These are phyloP conservation scores for Syrmaticus mikado DNA, from an alignment of 2,113 vertebrate species.

Conservation along the genomic window DNA sequence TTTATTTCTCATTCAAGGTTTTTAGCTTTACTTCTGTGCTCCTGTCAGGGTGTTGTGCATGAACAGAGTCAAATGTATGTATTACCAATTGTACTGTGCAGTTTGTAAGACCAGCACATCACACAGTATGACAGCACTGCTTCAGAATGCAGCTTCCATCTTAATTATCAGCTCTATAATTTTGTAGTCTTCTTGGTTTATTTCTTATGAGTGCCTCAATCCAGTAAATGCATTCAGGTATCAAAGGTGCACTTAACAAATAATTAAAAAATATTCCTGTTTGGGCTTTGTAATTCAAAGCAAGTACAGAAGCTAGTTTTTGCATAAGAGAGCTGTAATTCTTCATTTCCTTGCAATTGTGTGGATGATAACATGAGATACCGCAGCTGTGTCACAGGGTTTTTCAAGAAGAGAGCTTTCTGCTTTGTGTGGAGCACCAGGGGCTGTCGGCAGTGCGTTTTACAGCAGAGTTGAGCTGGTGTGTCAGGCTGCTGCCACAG, in stretches of 20 bases:
- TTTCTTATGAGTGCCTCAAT: background rate
- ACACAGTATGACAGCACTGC: background rate
- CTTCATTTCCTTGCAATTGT: background rate
- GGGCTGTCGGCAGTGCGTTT: background rate
- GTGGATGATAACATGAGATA: background rate
- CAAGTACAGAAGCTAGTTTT: background rate
- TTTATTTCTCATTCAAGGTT: background rate
- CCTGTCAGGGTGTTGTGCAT: background rate
- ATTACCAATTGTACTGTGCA: background rate
- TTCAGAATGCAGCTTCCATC: background rate
- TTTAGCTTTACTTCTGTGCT: background rate
- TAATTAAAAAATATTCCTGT: constrained; percentile 14
- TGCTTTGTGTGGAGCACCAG: background rate
- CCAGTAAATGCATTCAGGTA: background rate
- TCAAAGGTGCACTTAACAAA: background rate
- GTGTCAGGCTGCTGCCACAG: background rate
- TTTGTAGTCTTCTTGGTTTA: background rate
- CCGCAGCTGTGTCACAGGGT: background rate
- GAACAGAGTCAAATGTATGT: background rate
- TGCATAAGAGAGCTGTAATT: background rate
- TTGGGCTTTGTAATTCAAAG: background rate
- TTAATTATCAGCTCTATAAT: background rate
- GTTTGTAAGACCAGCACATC: background rate
- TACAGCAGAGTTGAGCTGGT: rapidly evolving
- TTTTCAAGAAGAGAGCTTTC: background rate